Evolutionary conservation across 2,113 vertebrate genomes (phyloP).

Genomic region (Empidonax alnorum): DNA sequence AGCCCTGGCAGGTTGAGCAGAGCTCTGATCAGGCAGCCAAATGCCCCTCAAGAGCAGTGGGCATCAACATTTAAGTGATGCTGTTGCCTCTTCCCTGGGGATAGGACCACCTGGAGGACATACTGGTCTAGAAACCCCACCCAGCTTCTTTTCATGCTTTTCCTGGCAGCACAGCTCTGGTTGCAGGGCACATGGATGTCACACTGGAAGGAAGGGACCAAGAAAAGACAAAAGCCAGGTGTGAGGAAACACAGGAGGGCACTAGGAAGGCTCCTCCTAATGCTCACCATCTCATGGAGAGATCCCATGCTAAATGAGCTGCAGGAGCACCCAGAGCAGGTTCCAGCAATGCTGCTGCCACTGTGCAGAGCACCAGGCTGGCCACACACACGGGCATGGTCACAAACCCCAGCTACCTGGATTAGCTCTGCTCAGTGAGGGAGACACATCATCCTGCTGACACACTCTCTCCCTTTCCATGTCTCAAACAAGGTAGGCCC

Average conservation of each 20-base stretch:
- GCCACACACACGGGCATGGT: accelerated
- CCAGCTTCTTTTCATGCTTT: not conserved
- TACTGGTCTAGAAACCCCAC: not conserved
- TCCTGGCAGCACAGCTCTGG: not conserved
- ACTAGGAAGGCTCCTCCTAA: not conserved
- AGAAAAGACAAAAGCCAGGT: not conserved
- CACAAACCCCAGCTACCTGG: not conserved
- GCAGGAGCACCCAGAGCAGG: not conserved
- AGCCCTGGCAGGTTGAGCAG: not conserved
- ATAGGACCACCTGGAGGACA: not conserved
- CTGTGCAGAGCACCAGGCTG: not conserved
- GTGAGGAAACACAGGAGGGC: not conserved
- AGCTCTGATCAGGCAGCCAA: not conserved
- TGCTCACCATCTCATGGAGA: not conserved
- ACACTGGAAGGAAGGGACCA: not conserved
- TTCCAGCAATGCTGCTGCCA: not conserved
- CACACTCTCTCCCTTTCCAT: not conserved
- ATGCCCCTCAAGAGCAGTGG: accelerated
- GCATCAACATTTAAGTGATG: not conserved
- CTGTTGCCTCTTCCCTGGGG: not conserved
- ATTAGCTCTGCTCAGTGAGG: not conserved
- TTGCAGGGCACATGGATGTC: accelerated
- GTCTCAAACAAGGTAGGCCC: not conserved
- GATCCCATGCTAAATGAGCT: not conserved
- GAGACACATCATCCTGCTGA: not conserved